phyloP scores from a whole-genome alignment of 2,888 invertebrate species.

The Apotomis capreana region DNA sequence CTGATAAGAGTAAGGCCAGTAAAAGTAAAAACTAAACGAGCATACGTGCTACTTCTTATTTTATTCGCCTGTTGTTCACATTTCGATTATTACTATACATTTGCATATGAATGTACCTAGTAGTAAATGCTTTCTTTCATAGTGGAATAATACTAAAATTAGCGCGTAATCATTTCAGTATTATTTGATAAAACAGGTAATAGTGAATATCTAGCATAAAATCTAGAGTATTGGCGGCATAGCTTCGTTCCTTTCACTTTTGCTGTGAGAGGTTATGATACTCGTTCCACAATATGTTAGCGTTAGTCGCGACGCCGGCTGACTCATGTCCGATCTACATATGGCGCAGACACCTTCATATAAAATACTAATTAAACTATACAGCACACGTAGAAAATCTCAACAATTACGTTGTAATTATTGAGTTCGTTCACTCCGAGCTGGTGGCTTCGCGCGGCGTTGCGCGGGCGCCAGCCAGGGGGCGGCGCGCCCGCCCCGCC shows the following conservation, averaged over 20 bases:
- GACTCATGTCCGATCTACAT: slow-evolving; percentile 19
- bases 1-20: neutral
- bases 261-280: slow-evolving; percentile 1
- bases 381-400: slow-evolving; percentile 35
- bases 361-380: slow-evolving; percentile 31
- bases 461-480: slow-evolving; percentile 68
- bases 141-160: too few relatives aligned
- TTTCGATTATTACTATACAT: too few relatives aligned
- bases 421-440: slow-evolving; percentile 35
- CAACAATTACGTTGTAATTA: slow-evolving; percentile 39
- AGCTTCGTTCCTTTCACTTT: slow-evolving; percentile 34
- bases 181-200: too few relatives aligned
- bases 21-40: neutral
- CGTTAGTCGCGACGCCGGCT: slow-evolving; percentile 12
- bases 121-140: too few relatives aligned
- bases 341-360: slow-evolving; percentile 12
- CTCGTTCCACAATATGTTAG: slow-evolving; percentile 2
- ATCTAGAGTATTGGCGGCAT: neutral
- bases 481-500: slow-evolving; percentile 74
- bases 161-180: neutral
- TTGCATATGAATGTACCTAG: too few relatives aligned
- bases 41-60: too few relatives aligned
- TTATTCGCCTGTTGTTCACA: too few relatives aligned
- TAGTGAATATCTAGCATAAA: too few relatives aligned
- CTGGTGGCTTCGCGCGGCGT: slow-evolving; percentile 50